Base-by-base conservation (phyloP, 1,140 invertebrate genomes). In the Schlechtendalia chinensis region DNA sequence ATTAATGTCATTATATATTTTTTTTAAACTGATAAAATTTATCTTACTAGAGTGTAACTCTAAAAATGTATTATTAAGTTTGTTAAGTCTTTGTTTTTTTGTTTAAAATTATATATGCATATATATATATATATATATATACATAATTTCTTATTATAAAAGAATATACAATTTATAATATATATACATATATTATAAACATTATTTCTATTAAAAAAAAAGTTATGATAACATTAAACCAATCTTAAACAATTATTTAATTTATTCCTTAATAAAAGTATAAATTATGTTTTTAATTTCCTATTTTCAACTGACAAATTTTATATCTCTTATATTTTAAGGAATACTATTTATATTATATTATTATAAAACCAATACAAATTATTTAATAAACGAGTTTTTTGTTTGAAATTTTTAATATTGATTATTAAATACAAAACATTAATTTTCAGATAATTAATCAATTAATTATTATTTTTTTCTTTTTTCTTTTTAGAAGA, bases 1-100 rank as follows among this genome's bases (percentile, higher is more conserved):
- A 58, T 59, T 72, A 54, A 53, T 75, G 27, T 75, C 5, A 29
- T 74, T 56, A 32, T 39, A 12, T 58, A 22, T 56, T 56, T 63
- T 63, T 63, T 79, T 50, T 12, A 54, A 72, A 29, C 1, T 50
- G 53, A 79, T 39, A 79, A 63, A 61, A 17, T 77, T 27, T 3
- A 75, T 32, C 16, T 58, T 59, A 24, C 16, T 50, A 27, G 22
- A 32, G 24, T 72, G 14, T 14, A 16, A 32, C 50, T 71, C 24
- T 29, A 29, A 53, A 53, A 71, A 29, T 71, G 24, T 71, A 53
- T 71, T 71, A 27, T 19, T 71, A 53, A 53, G 14, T 53, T 63
- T 29, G 27, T 53, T 29, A 53, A 71, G 19, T 71, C 24, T 71
- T 67, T 5, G 50, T 24, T 54, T 71, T 11, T 10, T 69, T 69